phyloP scores from a whole-genome alignment of 2,113 vertebrate genomes.

The Propithecus coquereli region DNA sequence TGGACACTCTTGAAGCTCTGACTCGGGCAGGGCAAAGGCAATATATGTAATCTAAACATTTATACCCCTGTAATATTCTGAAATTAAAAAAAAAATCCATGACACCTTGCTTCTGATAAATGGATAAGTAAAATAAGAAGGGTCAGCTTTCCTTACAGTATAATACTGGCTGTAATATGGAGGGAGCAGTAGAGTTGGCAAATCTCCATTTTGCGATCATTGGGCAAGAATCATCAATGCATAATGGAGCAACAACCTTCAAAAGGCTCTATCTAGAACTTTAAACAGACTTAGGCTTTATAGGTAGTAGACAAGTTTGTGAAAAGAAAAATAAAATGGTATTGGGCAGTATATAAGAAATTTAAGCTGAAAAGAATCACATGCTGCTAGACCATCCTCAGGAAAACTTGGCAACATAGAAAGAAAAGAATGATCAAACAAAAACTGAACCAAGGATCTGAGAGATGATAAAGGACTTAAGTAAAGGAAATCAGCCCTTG shows the following conservation, averaged over 20 bases:
- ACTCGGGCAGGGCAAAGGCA: no score
- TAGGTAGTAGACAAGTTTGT: not conserved
- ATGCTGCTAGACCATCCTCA: not conserved
- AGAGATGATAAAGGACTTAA: not conserved
- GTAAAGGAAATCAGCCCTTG: not conserved
- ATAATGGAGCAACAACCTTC: not conserved
- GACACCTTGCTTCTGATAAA: not conserved
- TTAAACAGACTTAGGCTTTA: not conserved
- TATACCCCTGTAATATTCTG: no score
- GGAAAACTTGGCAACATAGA: not conserved
- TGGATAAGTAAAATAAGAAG: not conserved
- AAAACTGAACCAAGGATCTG: not conserved
- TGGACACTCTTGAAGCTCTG: no score
- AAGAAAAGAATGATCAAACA: not conserved
- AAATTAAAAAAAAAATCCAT: not conserved
- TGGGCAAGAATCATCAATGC: not conserved
- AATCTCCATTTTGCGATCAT: not conserved
- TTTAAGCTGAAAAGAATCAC: not conserved
- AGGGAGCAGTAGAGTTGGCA: not conserved
- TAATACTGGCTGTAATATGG: not conserved
- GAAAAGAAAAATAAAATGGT: constrained; percentile 1
- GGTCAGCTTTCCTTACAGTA: not conserved
- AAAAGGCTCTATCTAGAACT: not conserved
- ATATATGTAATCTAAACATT: no score
- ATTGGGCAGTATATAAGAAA: not conserved